Evolutionary conservation across 2,797 vertebrate genomes (phyloP), one percentile per base, ranked within the genome.

Genomic region (Myripristis murdjan): DNA sequence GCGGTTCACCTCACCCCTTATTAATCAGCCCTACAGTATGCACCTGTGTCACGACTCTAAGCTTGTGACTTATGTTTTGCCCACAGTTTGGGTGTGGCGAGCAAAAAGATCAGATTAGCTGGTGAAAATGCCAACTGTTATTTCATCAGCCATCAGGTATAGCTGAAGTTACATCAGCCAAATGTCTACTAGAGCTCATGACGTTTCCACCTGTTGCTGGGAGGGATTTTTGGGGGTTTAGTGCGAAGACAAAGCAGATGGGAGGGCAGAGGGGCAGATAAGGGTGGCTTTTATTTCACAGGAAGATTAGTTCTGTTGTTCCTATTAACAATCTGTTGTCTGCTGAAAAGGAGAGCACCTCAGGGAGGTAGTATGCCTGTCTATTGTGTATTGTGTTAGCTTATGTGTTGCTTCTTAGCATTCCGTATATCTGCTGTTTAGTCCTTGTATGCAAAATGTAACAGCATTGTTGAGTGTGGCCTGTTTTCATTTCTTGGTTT

Each of bases 101-200:
- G 26, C 26, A 28, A 0, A 28, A 31, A 20, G 20, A 55, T 39
- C 14, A 23, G 4, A 9, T 14, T 9, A 1, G 8, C 6, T 56
- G 14, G 20, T 58, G 68, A 54, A 64, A 74, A 39, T 1, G 2
- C 7, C 7, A 52, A 1, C 23, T 66, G 6, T 57, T 66, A 37
- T 87, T 81, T 77, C 81, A 75, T 87, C 81, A 86, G 75, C 63
- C 14, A 4, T 23, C 0, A 81, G 26, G 64, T 85, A 85, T 73
- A 67, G 49, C 43, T 58, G 7, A 31, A 23, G 7, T 86, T 70
- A 48, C 79, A 80, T 89, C 87, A 83, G 64, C 51, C 4, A 39
- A 20, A 37, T 65, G 26, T 18, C 48, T 60, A 49, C 22, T 44
- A 4, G 43, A 49, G 39, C 54, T 28, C 60, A 23, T 52, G 31